Evolutionary conservation across 2,113 vertebrate genomes (phyloP).

Genomic region (Coryphaenoides rupestris): DNA sequence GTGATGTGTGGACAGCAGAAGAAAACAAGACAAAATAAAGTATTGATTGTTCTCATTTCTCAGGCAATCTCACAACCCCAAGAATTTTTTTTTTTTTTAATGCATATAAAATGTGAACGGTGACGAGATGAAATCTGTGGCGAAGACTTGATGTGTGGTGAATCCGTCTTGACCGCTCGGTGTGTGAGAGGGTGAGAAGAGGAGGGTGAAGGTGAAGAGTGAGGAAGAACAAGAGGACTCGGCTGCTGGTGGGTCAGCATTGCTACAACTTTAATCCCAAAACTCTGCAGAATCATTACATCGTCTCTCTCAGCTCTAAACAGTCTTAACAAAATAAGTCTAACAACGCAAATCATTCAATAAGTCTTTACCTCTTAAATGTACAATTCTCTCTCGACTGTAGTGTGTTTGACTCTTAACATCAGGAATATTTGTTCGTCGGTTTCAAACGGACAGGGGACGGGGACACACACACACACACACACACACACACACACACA

Average conservation of each 20-base stretch:
- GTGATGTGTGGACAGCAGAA: no score
- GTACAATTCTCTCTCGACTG: conserved; percentile 60
- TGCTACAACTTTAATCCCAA: conserved; percentile 75
- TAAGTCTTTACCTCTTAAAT: conserved; percentile 50
- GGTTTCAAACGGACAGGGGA: conserved; percentile 56
- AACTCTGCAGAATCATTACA: conserved; percentile 46
- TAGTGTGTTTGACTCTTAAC: conserved; percentile 72
- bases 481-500: conserved; percentile 33
- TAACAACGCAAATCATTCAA: conserved; percentile 57
- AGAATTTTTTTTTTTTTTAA: no score
- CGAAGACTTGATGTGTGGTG: no score
- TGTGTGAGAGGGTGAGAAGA: no score
- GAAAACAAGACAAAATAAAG: no score
- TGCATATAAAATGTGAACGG: no score
- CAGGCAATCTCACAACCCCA: no score
- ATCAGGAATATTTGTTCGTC: conserved; percentile 66
- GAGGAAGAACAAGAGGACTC: neutral
- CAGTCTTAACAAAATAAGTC: conserved; percentile 70
- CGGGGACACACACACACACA: conserved; percentile 31
- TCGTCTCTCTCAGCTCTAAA: conserved; percentile 57
- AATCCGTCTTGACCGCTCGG: no score
- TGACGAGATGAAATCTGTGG: no score
- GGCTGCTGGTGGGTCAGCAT: conserved; percentile 62
- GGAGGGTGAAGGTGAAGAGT: no score
- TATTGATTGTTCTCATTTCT: no score